Evolutionary conservation across 2,797 vertebrate genomes (phyloP).

Genomic region (Gobio occitaniae): DNA sequence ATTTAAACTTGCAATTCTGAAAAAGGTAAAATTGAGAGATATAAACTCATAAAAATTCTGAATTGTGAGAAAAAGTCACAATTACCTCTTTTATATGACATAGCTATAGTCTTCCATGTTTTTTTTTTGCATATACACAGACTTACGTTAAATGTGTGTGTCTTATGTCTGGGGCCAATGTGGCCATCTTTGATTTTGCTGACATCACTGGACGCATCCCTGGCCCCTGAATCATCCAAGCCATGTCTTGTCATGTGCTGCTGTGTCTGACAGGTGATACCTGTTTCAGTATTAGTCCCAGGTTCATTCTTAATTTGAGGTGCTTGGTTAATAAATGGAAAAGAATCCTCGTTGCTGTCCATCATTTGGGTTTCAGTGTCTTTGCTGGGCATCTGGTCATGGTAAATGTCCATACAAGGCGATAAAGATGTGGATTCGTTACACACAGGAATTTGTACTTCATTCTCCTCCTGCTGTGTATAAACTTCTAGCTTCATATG

Average conservation of each 20-base stretch:
- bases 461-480: conserved; percentile 4
- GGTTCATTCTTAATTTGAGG: conserved; percentile 37
- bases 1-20: not conserved
- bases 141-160: conserved; percentile 1
- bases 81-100: not conserved
- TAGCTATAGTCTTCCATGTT: not conserved
- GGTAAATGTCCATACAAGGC: not conserved
- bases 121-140: not conserved
- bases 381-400: conserved; percentile 16
- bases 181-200: not conserved
- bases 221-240: not conserved
- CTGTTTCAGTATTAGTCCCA: not conserved
- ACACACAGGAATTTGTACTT: not conserved
- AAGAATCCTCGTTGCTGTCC: not conserved
- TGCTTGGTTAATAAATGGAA: not conserved
- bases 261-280: not conserved
- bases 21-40: too few relatives aligned
- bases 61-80: not conserved
- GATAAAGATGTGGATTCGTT: conserved; percentile 3
- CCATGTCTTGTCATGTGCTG: not conserved
- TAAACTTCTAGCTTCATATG: conserved; percentile 45
- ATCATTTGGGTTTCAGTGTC: conserved; percentile 2
- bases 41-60: not conserved
- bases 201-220: not conserved
- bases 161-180: not conserved